Evolutionary conservation across 1,140 invertebrate genomes (phyloP), one percentile per base, ranked within the genome.

Genomic region (Sycobia sp.): DNA sequence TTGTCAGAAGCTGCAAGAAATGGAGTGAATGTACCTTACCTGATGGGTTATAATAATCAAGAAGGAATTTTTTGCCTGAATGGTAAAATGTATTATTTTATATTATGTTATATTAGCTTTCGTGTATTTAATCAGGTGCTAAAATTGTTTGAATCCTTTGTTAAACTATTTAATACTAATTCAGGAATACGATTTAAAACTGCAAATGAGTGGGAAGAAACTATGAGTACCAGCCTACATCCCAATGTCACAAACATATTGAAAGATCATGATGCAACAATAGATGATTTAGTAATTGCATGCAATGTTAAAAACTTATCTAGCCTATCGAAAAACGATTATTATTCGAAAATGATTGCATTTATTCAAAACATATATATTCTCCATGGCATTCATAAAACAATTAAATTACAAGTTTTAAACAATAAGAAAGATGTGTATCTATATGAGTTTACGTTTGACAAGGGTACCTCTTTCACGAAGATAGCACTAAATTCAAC

Each of bases 401-500:
- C 81, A 25, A 65, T 76, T 9, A 67, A 81, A 61, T 64, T 78
- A 3, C 80, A 84, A 11, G 60, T 74, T 0, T 69, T 73, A 11
- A 66, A n/a, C n/a, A n/a, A 58, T 3, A 13, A 55, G 0, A 56
- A 66, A 20, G 71, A 79, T 0, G 73, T 82, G 1, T 87, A 82
- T 64, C 71, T 84, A 43, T 86, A 86, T 57, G 72, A 75, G 67
- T 85, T 86, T 69, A 73, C 79, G 29, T 82, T 76, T 49, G 72
- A 79, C 2, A 14, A 41, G 9, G 54, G 53, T 14, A 7, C 38
- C 0, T 67, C 69, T 1, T 4, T 65, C 0, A 41, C 47, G 9
- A 72, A 71, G 29, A 20, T 46, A 13, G 0, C 51, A 1, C 11
- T 71, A 2, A 27, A 65, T 44, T 36, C n/a, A n/a, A n/a, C n/a